Base-by-base conservation (phyloP, 37 sponge, comb jelly and placozoan genomes). In the Halichondria panicea region DNA sequence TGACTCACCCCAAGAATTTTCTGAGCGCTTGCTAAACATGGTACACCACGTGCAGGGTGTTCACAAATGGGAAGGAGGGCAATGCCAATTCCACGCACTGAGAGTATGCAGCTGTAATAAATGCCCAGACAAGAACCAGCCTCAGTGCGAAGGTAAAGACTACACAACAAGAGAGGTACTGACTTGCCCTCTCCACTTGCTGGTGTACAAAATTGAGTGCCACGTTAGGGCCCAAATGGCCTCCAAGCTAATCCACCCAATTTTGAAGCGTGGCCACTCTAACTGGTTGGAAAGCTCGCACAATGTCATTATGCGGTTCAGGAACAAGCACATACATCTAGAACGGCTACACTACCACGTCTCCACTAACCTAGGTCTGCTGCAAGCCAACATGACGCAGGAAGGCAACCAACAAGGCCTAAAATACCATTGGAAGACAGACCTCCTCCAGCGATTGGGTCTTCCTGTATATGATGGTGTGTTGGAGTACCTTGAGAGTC, bases 161-260 rank as follows among this genome's bases (percentile, higher is more conserved):
- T 72, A 81, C 56, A 22, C 28, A 6, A 42, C 73, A 31, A 71
- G 72, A 30, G 5, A 34, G 30, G 31, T 40, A 31, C 42, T 81
- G 8, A 59, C 45, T 27, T 81, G 82, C 55, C 55, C 45, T 0
- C 42, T 81, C 22, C 82, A 81, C 37, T 38, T 66, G 2, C 43
- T 81, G 43, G 64, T 63, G 30, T 81, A 72, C 35, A 56, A 72
- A 43, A 72, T 81, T 22, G 82, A 81, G 31, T 72, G 72, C 64
- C 33, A 63, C 22, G 35, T 22, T 24, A 71, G 82, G 36, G 73
- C 82, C 9, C 38, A 8, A 4, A 25, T 19, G 57, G 72, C 57
- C 7, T 24, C 5, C 12, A 3, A 52, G 21, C 21, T 71, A 22
- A 24, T 71, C 30, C 57, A 71, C n/a, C n/a, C n/a, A n/a, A n/a